phyloP scores from a whole-genome alignment of 37 sponge, comb jelly and placozoan species.

The Agelas oroides region DNA sequence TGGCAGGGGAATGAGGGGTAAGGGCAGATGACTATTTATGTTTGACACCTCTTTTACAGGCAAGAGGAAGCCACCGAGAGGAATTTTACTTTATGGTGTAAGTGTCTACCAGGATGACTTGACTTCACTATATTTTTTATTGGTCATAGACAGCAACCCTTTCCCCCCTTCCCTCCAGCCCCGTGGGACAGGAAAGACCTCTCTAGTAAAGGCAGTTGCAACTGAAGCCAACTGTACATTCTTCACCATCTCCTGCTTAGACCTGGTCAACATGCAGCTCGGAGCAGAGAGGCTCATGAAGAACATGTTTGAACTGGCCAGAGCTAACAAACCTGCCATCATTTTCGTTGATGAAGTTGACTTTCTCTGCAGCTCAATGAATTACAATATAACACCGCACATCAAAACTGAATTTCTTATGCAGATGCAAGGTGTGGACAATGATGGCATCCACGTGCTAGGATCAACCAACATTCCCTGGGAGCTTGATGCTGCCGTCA shows the following conservation, averaged over 20 bases:
- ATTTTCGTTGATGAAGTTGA: constrained; percentile 99
- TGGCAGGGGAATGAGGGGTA: no score
- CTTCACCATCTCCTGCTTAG: constrained; percentile 94
- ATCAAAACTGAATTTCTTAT: constrained; percentile 99
- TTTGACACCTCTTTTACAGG: no score
- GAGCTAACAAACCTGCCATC: constrained; percentile 93
- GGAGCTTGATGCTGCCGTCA: constrained; percentile 94
- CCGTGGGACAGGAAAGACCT: constrained; percentile 98
- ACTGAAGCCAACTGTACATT: constrained; percentile 99
- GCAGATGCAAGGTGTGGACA: constrained; percentile 97
- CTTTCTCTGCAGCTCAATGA: constrained; percentile 89
- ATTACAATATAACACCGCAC: constrained; percentile 91
- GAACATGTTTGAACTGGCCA: constrained; percentile 90
- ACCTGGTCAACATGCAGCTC: constrained; percentile 94
- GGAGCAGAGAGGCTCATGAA: constrained; percentile 98
- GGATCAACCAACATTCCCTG: constrained; percentile 99
- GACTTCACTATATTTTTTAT: no score
- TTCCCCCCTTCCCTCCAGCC: constrained; percentile 64
- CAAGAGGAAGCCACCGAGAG: constrained; percentile 97
- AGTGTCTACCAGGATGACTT: no score
- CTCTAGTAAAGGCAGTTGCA: constrained; percentile 97
- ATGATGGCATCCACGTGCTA: constrained; percentile 92
- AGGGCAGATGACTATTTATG: background rate
- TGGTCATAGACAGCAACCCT: no score
- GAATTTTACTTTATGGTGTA: constrained; percentile 98